A percentile compares a stretch with the other conserved stretches of the same genome.
Conservation (phyloP, 2,888 invertebrate species). For the Caradrina kadenii region DNA sequence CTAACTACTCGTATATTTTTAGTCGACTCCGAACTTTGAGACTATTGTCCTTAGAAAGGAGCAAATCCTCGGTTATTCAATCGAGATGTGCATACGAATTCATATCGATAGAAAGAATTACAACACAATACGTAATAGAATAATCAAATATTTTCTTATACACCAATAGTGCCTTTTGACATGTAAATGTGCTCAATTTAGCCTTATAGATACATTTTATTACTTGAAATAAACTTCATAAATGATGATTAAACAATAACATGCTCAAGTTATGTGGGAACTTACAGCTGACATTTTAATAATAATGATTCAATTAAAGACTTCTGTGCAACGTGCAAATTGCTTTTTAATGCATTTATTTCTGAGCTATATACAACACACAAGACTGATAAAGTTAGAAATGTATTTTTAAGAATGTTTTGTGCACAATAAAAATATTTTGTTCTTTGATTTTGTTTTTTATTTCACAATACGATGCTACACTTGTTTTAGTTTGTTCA, state of each 20-base stretch:
- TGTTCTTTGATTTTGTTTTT: conserved; percentile 84
- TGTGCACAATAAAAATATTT: conserved; percentile 90
- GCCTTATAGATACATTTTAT: conserved; percentile 34
- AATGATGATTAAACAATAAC: conserved; percentile 42
- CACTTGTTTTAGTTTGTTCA: conserved; percentile 55
- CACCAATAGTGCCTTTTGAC: conserved; percentile 50
- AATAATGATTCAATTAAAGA: conserved; percentile 66
- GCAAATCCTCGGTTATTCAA: conserved; percentile 45
- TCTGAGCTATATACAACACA: conserved; percentile 89
- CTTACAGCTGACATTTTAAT: conserved; percentile 71
- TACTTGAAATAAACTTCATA: conserved; percentile 14
- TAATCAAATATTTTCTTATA: conserved; percentile 25
- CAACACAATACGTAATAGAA: conserved; percentile 28
- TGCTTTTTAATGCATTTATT: conserved; percentile 88
- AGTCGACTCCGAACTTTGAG: conserved; percentile 27
- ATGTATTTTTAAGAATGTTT: conserved; percentile 87
- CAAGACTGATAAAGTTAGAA: conserved; percentile 89
- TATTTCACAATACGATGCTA: conserved; percentile 73
- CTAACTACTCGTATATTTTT: conserved; percentile 33
- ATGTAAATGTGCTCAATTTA: conserved; percentile 51
- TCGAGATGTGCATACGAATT: conserved; percentile 51
- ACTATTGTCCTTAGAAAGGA: conserved; percentile 47
- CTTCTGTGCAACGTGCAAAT: conserved; percentile 71
- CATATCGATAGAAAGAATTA: conserved; percentile 16
- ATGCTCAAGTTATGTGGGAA: conserved; percentile 81